Conservation (phyloP, 2,888 invertebrate genomes). For the Callosobruchus maculatus region DNA sequence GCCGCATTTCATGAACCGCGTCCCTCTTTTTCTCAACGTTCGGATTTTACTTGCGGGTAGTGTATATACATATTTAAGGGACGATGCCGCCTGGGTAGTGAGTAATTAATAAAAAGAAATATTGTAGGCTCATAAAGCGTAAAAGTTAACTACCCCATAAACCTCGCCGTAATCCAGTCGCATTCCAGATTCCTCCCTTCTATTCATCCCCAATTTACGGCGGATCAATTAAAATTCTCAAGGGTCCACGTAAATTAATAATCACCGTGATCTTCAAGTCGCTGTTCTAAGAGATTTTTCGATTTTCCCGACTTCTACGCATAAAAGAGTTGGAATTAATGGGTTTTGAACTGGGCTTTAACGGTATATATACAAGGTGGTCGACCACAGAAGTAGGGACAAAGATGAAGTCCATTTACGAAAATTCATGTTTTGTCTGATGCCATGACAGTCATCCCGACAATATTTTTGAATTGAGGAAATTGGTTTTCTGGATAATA, state of each 20-base stretch:
- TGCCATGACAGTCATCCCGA: no score
- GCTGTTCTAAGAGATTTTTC: constrained; percentile 5
- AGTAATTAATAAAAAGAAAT: background rate
- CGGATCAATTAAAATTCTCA: background rate
- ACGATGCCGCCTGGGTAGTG: background rate
- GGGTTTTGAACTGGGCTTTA: constrained; percentile 36
- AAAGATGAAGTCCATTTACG: no score
- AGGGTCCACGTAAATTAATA: background rate
- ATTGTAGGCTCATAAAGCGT: background rate
- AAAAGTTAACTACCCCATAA: background rate
- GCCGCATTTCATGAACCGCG: no score
- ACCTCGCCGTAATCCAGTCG: background rate
- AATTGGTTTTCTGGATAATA: no score
- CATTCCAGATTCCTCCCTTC: background rate
- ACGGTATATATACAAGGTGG: background rate
- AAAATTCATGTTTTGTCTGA: no score
- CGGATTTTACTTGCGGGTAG: no score
- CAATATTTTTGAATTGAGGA: no score
- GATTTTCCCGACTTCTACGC: constrained; percentile 9
- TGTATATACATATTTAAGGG: background rate
- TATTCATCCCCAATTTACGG: background rate
- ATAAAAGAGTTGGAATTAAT: constrained; percentile 36
- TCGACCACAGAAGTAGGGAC: background rate
- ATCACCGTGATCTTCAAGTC: background rate
- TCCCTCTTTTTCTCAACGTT: no score